These are phyloP conservation scores for Lagria hirta DNA, from an alignment of 2,888 invertebrate species.

Conservation along the genomic window DNA sequence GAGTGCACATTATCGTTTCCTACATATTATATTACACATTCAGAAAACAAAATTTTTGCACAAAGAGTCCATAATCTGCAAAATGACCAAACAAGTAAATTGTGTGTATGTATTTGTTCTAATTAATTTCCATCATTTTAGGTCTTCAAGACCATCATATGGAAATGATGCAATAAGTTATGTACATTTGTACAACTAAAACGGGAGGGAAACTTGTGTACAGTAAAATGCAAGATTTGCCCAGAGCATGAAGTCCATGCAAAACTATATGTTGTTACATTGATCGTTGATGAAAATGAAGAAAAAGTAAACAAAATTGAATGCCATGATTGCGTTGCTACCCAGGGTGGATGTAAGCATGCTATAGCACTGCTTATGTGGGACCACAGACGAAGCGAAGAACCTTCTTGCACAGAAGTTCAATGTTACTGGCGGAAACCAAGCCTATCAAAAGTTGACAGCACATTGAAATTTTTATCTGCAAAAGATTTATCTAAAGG, in stretches of 20 bases:
- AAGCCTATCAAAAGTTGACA: constrained; percentile 12
- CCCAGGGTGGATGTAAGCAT: constrained; percentile 27
- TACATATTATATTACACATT: no score
- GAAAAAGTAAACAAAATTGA: constrained; percentile 1
- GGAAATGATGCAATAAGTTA: constrained; percentile 21
- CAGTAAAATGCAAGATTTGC: constrained; percentile 17
- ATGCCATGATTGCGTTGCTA: constrained; percentile 21
- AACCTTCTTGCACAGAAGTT: constrained; percentile 15
- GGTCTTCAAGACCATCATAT: constrained; percentile 18
- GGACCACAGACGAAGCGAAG: constrained; percentile 27
- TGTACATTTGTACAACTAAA: no score
- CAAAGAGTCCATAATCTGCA: no score
- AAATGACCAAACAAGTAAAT: no score
- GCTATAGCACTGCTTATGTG: constrained; percentile 27
- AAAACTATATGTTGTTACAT: no score
- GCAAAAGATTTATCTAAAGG: constrained; percentile 29
- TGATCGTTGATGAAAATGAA: constrained; percentile 18
- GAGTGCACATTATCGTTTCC: no score
- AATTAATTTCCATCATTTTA: no score
- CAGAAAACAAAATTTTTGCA: no score
- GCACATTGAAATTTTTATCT: constrained; percentile 19
- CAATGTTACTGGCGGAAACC: constrained; percentile 27
- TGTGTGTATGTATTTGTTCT: no score
- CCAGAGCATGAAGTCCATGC: no score
- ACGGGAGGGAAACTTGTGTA: no score